phyloP scores from a whole-genome alignment of 1,140 invertebrate genomes.

The Ectropis grisescens region DNA sequence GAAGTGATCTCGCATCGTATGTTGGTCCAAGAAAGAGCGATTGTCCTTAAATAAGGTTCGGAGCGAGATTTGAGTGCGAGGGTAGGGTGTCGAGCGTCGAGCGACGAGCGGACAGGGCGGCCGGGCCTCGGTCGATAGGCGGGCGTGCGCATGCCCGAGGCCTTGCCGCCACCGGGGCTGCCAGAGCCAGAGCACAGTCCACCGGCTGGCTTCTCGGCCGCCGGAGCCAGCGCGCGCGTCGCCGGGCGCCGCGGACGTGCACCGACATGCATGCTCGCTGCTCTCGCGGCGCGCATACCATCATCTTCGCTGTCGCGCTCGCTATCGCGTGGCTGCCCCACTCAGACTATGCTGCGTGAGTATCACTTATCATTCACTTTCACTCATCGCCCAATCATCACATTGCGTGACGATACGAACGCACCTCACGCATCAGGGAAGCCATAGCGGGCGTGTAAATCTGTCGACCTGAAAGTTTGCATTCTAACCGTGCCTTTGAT shows the following conservation, averaged over 20 bases:
- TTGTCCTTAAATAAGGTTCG: conserved; percentile 40
- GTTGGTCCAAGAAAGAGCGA: conserved; percentile 25
- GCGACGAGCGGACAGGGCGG: conserved; percentile 27
- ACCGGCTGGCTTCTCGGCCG: conserved; percentile 29
- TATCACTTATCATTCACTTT: conserved; percentile 12
- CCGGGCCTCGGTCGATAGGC: conserved; percentile 43
- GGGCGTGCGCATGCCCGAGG: conserved; percentile 33
- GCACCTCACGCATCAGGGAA: conserved; percentile 15
- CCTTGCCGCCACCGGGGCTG: conserved; percentile 9
- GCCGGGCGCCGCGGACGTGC: conserved; percentile 18
- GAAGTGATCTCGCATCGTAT: conserved; percentile 13
- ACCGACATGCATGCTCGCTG: conserved; percentile 30
- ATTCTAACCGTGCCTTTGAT: no score
- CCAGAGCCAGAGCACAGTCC: conserved; percentile 21
- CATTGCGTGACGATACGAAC: conserved; percentile 4
- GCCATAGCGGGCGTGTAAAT: conserved; percentile 23
- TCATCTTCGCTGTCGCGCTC: conserved; percentile 31
- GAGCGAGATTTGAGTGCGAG: conserved; percentile 31
- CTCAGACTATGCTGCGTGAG: conserved; percentile 49
- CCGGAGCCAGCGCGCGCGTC: conserved; percentile 25
- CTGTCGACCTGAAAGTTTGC: conserved; percentile 15
- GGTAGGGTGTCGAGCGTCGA: no score
- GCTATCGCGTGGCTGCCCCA: conserved; percentile 40
- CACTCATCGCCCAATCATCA: conserved; percentile 4
- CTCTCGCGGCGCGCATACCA: conserved; percentile 27